These are phyloP conservation scores for Alethe castanea DNA, from an alignment of 2,113 vertebrate genomes.

Conservation along the genomic window DNA sequence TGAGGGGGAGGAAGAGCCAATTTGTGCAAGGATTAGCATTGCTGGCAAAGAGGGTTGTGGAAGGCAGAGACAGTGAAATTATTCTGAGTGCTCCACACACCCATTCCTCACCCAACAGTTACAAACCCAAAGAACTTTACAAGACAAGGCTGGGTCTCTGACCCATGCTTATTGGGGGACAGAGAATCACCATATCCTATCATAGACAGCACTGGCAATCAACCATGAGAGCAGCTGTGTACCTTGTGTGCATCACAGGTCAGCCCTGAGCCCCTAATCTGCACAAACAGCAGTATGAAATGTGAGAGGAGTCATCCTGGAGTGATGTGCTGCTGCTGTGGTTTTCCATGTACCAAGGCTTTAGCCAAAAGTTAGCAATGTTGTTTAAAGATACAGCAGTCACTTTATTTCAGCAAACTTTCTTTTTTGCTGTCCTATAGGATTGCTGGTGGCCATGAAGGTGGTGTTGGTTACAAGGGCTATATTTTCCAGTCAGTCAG, in stretches of 20 bases:
- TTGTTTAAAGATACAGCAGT: not conserved
- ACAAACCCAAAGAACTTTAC: not conserved
- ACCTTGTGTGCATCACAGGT: not conserved
- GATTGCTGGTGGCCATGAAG: not conserved
- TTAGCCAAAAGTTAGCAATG: not conserved
- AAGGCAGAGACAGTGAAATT: not conserved
- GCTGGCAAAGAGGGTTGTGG: not conserved
- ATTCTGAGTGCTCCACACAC: not conserved
- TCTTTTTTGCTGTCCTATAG: not conserved
- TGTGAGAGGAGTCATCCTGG: not conserved
- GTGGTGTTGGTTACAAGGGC: not conserved
- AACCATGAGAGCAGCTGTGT: not conserved
- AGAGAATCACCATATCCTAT: not conserved
- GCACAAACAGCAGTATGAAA: not conserved
- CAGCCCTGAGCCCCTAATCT: not conserved
- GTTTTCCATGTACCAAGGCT: not conserved
- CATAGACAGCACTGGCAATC: not conserved
- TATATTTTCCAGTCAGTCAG: not conserved
- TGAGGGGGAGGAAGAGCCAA: not conserved
- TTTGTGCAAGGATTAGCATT: not conserved
- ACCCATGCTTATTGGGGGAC: rapidly evolving
- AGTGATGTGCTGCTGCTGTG: not conserved
- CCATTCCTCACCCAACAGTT: not conserved
- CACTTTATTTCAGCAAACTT: not conserved
- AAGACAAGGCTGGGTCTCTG: not conserved